Base-by-base conservation (phyloP, 1,140 invertebrate genomes). In the Spodoptera frugiperda region DNA sequence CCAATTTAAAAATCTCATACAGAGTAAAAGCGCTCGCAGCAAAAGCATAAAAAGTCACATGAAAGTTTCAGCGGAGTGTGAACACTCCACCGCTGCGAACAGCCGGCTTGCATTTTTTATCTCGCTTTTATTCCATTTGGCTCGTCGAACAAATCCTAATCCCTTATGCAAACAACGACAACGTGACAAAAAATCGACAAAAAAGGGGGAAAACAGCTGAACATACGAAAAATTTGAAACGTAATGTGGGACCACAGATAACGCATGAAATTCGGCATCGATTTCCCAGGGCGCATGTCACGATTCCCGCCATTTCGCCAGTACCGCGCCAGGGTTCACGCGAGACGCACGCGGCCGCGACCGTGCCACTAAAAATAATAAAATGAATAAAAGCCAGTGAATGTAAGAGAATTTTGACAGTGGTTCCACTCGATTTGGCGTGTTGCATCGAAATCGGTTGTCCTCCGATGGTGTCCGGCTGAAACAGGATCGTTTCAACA, bases 201-300 rank as follows among this genome's bases (percentile, higher is more conserved):
- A 39, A 33, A 39, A 12, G 48, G 30, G 48, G 10, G 21, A 76
- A 79, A 79, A 74, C n/a, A 57, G 76, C 75, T 80, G 76, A 77
- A 76, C 44, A 75, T 57, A 77, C 76, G n/a, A 76, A 74, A 78
- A 81, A 76, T 89, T 88, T 75, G 74, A 81, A 89, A 87, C 54
- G 39, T 72, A 73, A 21, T 73, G 67, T 84, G 85, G 44, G 33
- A 44, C 71, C 72, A 75, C 59, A 75, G 65, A 55, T 76, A 48
- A 59, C 83, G 80, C 78, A 82, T 85, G 33, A 49, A 59, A 21
- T 87, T 83, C 80, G 78, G 71, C 90, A 93, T 93, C 88, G 91
- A 93, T 93, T 93, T 93, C 89, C 80, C 80, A 90, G 81, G 85
- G 91, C 91, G 91, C 91, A 93, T 91, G 91, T 88, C 87, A 84